Evolutionary conservation across 2,113 vertebrate genomes (phyloP).

Genomic region (Anser brachyrhynchus): DNA sequence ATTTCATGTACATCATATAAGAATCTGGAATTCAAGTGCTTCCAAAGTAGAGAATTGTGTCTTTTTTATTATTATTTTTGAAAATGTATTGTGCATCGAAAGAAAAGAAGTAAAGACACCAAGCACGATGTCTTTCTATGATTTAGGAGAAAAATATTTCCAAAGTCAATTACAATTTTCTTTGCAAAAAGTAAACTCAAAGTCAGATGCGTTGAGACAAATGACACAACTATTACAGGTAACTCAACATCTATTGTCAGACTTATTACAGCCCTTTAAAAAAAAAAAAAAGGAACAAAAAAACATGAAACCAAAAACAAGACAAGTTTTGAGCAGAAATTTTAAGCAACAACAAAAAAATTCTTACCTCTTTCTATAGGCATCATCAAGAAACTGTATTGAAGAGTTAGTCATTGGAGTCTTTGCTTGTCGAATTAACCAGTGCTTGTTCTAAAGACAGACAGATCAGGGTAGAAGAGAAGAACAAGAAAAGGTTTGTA

Average conservation of each 20-base stretch:
- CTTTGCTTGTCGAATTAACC: conserved; percentile 97
- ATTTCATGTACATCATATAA: neutral
- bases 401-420: conserved; percentile 97
- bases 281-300: neutral
- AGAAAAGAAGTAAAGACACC: neutral
- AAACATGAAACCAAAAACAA: too few relatives aligned
- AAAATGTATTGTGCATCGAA: neutral
- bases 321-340: neutral
- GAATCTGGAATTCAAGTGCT: neutral
- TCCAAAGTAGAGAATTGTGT: neutral
- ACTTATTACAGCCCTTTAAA: neutral
- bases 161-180: neutral
- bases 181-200: neutral
- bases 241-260: neutral
- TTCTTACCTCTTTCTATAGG: conserved; percentile 89
- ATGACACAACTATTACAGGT: neutral
- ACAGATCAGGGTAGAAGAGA: neutral
- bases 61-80: neutral
- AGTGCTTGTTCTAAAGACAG: conserved; percentile 92
- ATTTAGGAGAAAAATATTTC: neutral
- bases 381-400: conserved; percentile 89
- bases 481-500: neutral
- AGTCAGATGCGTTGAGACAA: neutral
- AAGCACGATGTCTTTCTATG: neutral
- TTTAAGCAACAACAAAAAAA: neutral